These are phyloP conservation scores for Lepus americanus DNA, from an alignment of 2,113 vertebrate genomes.

Conservation along the genomic window DNA sequence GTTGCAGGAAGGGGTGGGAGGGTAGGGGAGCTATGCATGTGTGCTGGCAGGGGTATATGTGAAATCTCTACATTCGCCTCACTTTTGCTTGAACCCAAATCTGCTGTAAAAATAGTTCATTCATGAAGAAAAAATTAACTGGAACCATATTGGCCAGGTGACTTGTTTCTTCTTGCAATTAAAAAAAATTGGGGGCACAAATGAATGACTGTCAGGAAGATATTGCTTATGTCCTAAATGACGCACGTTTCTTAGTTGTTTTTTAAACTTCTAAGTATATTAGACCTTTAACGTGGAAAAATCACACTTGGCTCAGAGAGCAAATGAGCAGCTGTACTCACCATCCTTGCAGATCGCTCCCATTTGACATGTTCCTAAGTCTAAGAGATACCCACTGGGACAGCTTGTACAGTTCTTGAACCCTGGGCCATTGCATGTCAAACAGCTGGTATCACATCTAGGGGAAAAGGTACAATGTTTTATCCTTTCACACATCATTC, in stretches of 20 bases:
- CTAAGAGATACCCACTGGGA: conserved; percentile 95
- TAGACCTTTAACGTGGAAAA: background rate
- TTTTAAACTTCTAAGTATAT: background rate
- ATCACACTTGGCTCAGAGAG: background rate
- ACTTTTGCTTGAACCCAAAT: background rate
- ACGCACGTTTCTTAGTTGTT: background rate
- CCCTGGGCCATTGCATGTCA: conserved; percentile 94
- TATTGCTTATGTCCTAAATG: background rate
- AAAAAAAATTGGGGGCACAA: background rate
- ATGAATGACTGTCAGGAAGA: background rate
- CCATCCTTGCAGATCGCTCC: conserved; percentile 99
- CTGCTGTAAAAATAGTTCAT: background rate
- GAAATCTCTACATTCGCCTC: background rate
- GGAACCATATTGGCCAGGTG: background rate
- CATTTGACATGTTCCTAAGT: conserved; percentile 93
- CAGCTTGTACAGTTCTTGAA: conserved; percentile 97
- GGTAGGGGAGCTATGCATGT: too few species aligned
- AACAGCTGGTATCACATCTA: conserved; percentile 96
- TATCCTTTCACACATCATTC: background rate
- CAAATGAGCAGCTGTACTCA: conserved; percentile 88
- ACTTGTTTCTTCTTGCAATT: conserved; percentile 24
- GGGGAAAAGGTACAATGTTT: conserved; percentile 14
- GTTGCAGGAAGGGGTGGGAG: too few species aligned
- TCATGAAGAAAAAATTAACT: conserved; percentile 7
- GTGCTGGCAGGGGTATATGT: too few species aligned